Evolutionary conservation across 2,113 vertebrate genomes (phyloP).

Genomic region (Vicugna pacos): DNA sequence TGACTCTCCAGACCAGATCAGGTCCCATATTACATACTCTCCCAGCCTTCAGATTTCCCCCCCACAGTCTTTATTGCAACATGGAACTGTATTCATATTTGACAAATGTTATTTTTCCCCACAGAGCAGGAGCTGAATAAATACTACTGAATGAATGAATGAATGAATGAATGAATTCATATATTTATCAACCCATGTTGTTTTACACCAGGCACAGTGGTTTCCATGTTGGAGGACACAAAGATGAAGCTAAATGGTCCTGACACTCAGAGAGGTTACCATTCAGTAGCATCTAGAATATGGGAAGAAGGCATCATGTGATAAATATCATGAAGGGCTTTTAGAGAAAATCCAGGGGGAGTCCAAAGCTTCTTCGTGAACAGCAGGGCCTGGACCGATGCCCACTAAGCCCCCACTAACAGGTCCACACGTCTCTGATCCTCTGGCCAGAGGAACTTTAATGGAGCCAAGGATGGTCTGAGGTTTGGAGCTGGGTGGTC

Average conservation of each 20-base stretch:
- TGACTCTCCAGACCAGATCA: not conserved
- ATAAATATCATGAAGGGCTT: not conserved
- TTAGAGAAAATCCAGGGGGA: not conserved
- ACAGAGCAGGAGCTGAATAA: constrained; percentile 4
- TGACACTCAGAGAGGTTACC: constrained; percentile 11
- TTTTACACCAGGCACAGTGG: not conserved
- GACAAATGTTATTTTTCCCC: constrained; percentile 2
- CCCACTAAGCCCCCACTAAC: not conserved
- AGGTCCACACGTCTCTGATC: not conserved
- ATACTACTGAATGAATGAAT: not conserved
- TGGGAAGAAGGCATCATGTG: not conserved
- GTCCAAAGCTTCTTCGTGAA: not conserved
- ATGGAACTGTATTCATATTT: not conserved
- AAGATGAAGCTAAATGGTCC: not conserved
- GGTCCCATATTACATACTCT: not conserved
- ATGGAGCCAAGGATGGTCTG: not conserved
- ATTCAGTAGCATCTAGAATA: not conserved
- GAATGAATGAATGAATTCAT: not conserved
- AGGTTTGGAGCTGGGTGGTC: not conserved
- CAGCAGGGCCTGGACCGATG: not conserved
- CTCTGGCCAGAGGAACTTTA: not conserved
- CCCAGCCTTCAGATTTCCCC: not conserved
- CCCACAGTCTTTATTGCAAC: constrained; percentile 18
- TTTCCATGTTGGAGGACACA: not conserved
- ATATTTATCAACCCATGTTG: not conserved